phyloP scores from a whole-genome alignment of 2,113 vertebrate genomes.

The Dipodomys ordii region DNA sequence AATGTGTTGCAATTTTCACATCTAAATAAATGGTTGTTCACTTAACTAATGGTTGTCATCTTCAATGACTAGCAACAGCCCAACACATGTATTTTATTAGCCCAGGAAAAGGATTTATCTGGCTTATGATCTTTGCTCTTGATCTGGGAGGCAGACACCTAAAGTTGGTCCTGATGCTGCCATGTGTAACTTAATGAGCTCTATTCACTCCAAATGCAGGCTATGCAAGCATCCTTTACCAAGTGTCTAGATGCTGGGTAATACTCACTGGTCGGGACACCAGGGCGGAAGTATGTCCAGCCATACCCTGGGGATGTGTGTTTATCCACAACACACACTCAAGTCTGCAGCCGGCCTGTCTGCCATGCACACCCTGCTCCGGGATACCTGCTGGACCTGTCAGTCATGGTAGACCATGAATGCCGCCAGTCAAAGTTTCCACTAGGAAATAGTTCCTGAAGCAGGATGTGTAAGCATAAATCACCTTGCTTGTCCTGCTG shows the following conservation, averaged over 20 bases:
- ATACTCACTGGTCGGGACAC: fast-evolving
- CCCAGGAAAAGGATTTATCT: not conserved
- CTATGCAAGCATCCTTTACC: not conserved
- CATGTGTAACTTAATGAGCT: not conserved
- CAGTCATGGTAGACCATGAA: fast-evolving
- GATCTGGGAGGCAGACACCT: not conserved
- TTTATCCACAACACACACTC: fast-evolving
- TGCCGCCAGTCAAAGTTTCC: not conserved
- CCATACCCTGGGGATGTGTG: fast-evolving
- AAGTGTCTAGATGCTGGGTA: not conserved
- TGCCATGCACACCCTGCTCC: not conserved
- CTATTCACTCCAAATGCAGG: not conserved
- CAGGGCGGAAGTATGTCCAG: fast-evolving
- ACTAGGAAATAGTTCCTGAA: fast-evolving
- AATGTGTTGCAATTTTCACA: not conserved
- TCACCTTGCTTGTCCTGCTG: not conserved
- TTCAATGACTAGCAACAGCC: not conserved
- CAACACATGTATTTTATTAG: not conserved
- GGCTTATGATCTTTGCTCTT: not conserved
- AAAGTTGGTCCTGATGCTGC: not conserved
- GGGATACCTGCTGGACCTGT: not conserved
- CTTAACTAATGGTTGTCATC: not conserved
- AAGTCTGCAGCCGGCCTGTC: not conserved
- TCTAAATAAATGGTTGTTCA: not conserved
- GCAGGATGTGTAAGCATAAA: fast-evolving